These are phyloP conservation scores for Neosalanx taihuensis DNA, from an alignment of 2,797 vertebrate species.

Conservation along the genomic window DNA sequence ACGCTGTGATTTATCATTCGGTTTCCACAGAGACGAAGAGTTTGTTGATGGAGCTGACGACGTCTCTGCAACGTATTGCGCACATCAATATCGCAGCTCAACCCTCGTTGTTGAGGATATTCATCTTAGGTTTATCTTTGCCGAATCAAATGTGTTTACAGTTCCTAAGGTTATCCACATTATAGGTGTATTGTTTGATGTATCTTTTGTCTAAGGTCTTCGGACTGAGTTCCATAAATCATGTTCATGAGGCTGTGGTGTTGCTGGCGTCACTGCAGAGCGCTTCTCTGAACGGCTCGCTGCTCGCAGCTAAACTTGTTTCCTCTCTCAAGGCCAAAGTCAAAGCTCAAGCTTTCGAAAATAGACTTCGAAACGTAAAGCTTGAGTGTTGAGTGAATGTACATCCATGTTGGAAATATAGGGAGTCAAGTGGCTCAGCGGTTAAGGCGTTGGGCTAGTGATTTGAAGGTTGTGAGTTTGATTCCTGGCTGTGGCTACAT, in stretches of 20 bases:
- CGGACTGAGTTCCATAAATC: slow-evolving; percentile 32
- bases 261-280: slow-evolving; percentile 6
- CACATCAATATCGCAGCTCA: slow-evolving; percentile 22
- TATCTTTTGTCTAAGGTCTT: slow-evolving; percentile 30
- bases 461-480: too few species aligned
- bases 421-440: too few species aligned
- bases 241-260: slow-evolving; percentile 25
- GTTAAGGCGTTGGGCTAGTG: too few species aligned
- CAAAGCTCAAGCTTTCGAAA: not conserved
- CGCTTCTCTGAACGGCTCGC: slow-evolving; percentile 3
- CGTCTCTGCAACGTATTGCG: not conserved
- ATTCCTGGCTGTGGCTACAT: too few species aligned
- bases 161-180: slow-evolving; percentile 20
- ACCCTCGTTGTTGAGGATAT: slow-evolving; percentile 18
- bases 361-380: not conserved
- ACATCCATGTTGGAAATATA: not conserved
- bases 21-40: not conserved
- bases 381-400: not conserved
- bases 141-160: slow-evolving; percentile 29
- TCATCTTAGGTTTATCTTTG: slow-evolving; percentile 27
- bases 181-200: slow-evolving; percentile 28
- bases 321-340: not conserved
- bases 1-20: not conserved
- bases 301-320: not conserved
- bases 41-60: slow-evolving; percentile 5